Conservation (phyloP, 2,888 invertebrate species). For the Galerucella pusilla region DNA sequence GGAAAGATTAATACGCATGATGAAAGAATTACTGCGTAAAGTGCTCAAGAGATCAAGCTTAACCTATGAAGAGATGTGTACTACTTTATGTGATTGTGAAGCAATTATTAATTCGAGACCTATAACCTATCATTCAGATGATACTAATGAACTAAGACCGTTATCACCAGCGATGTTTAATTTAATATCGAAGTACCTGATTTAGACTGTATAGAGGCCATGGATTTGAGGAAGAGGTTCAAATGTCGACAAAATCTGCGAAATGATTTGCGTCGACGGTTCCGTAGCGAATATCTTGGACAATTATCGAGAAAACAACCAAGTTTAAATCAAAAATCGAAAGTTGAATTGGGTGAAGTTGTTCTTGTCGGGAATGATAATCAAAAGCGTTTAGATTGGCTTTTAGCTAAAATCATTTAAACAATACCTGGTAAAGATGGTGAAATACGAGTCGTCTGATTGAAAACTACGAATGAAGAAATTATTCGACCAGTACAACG, state of each 20-base stretch:
- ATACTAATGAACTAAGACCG: neutral
- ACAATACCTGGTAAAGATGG: neutral
- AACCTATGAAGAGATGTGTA: too few relatives aligned
- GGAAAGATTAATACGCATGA: too few relatives aligned
- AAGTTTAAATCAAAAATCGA: neutral
- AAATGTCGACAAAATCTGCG: constrained; percentile 2
- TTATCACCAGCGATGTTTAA: constrained; percentile 20
- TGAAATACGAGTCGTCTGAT: neutral
- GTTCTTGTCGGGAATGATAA: constrained; percentile 7
- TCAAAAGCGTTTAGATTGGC: neutral
- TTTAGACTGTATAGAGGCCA: constrained; percentile 8
- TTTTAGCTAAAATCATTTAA: constrained; percentile 7
- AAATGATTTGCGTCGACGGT: constrained; percentile 3
- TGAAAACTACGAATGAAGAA: neutral
- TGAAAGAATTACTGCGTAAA: too few relatives aligned
- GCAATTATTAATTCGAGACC: constrained; percentile 11
- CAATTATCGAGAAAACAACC: constrained; percentile 4
- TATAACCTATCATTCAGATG: neutral
- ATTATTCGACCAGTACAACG: neutral
- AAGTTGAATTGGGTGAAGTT: neutral
- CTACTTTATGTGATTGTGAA: neutral
- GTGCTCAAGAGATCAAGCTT: too few relatives aligned
- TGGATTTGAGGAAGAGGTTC: constrained; percentile 7
- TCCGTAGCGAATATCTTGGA: neutral
- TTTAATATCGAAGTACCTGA: constrained; percentile 15